These are phyloP conservation scores for Hyposmocoma kahamanoa DNA, from an alignment of 1,140 invertebrate species.

Conservation along the genomic window DNA sequence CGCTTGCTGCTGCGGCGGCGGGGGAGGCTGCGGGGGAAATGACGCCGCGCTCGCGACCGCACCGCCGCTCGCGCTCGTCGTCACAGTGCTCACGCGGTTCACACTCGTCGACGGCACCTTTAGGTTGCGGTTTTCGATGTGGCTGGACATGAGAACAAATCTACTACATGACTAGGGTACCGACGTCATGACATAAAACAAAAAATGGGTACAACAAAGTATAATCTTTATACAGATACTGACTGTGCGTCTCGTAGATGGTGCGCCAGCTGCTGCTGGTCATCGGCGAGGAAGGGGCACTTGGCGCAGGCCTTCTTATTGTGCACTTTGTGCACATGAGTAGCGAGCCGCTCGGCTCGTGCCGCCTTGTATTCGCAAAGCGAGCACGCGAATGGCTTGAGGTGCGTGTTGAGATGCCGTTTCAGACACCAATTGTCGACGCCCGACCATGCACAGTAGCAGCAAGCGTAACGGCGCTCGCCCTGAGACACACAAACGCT, in stretches of 20 bases:
- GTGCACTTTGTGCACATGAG: conserved; percentile 92
- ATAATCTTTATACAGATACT: conserved; percentile 31
- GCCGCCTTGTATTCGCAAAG: conserved; percentile 94
- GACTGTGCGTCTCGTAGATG: conserved; percentile 83
- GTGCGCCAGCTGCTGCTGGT: conserved; percentile 82
- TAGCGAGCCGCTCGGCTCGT: conserved; percentile 87
- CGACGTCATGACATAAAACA: too few species aligned
- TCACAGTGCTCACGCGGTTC: conserved; percentile 19
- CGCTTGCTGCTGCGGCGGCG: neutral
- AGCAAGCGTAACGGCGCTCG: conserved; percentile 83
- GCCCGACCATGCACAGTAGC: conserved; percentile 92
- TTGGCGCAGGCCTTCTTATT: conserved; percentile 91
- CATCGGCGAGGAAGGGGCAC: conserved; percentile 89
- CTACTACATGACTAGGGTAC: too few species aligned
- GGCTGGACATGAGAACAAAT: too few species aligned
- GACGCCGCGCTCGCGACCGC: conserved; percentile 15
- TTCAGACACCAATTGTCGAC: conserved; percentile 96
- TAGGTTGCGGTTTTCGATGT: conserved; percentile 65
- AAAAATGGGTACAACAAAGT: too few species aligned
- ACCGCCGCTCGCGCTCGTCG: conserved; percentile 15
- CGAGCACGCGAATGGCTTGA: conserved; percentile 91
- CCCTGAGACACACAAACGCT: conserved; percentile 41
- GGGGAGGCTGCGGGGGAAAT: neutral
- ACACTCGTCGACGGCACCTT: conserved; percentile 58
- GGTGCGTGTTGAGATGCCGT: conserved; percentile 92